Evolutionary conservation across 2,797 vertebrate genomes (phyloP), one percentile per base, ranked within the genome.

Genomic region (Synaphobranchus kaupii): DNA sequence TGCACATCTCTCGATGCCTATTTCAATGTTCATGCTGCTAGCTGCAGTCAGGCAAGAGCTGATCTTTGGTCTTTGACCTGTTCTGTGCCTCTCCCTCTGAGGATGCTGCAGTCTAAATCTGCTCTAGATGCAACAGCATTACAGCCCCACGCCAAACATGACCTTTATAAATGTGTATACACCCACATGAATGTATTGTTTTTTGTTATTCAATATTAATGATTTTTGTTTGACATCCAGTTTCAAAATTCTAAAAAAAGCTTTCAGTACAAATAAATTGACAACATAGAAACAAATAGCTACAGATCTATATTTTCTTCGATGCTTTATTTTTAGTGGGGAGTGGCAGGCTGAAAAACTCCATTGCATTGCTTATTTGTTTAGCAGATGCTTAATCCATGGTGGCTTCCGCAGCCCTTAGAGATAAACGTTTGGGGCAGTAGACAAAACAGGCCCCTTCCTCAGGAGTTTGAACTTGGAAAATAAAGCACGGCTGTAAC

Each of bases 381-480:
- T 80, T 47, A 80, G 76, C 76, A 80, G 76, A 80, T 80, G 76
- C 76, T 48, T n/a, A 78, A 48, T 81, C 78, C 78, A 81, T 25
- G 44, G 44, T 50, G 44, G 25, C 22, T 81, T 50, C 22, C 22
- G 47, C 15, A 50, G 44, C n/a, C 47, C 31, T 83, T 81, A n/a
- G 58, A 80, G 28, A 63, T 48, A 71, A 39, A 84, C 39, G 9
- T 60, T 58, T 63, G 47, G 28, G 15, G 63, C 20, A 17, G 60
- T 48, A 85, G 60, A 85, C 22, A 66, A 63, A 68, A 50, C 60
- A 71, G 39, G 20, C 22, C 83, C 83, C 84, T 85, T 71, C 48
- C 84, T 60, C 63, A 71, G 44, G 84, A 85, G 63, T 63, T 85
- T 22, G 60, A 71, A 31, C 47, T 28, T 68, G 63, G 44, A 85